Evolutionary conservation across 1,140 invertebrate species (phyloP), one percentile per base, ranked within the genome.

Genomic region (Berghia stephanieae): DNA sequence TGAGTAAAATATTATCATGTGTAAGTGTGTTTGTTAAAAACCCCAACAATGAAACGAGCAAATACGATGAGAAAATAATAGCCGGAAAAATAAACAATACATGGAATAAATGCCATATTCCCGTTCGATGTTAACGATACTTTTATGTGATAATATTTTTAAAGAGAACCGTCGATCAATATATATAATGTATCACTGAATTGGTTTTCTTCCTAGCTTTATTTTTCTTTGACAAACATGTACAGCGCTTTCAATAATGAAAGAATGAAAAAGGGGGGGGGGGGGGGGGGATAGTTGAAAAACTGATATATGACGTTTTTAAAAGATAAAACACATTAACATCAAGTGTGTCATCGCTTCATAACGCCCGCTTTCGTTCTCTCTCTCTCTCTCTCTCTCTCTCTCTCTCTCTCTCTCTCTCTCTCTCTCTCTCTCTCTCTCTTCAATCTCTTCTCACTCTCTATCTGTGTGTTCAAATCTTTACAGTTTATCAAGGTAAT

Each of bases 381-480:
- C 49, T 2, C 49, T 16, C 21, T 24, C 24, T 38, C 46, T 24
- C 27, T 18, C 31, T 38, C 24, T 44, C 42, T 31, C 18, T 68
- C 43, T 42, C 57, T 46, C 21, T 67, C 43, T 71, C 36, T 72
- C 76, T 38, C 46, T 52, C 21, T 43, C 76, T 68, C 60, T 46
- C 57, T 67, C 60, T 68, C 40, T 63, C 63, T 68, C 55, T 55
- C 27, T 38, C 36, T 55, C 55, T 36, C 36, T 18, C 40, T 18
- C 0, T 52, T 6, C 16, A 70, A 46, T 8, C 49, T 55, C 24
- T 5, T 40, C 24, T 63, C 63, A 0, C n/a, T 40, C 24, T 67
- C 63, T 38, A 0, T 4, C 63, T n/a, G 34, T 34, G 1, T 4
- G 34, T 34, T 24, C 67, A 10, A 6, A 21, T 69, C 67, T 69